Evolutionary conservation across 2,888 invertebrate genomes (phyloP), one percentile per base, ranked within the genome.

Genomic region (Aphrophora alni): DNA sequence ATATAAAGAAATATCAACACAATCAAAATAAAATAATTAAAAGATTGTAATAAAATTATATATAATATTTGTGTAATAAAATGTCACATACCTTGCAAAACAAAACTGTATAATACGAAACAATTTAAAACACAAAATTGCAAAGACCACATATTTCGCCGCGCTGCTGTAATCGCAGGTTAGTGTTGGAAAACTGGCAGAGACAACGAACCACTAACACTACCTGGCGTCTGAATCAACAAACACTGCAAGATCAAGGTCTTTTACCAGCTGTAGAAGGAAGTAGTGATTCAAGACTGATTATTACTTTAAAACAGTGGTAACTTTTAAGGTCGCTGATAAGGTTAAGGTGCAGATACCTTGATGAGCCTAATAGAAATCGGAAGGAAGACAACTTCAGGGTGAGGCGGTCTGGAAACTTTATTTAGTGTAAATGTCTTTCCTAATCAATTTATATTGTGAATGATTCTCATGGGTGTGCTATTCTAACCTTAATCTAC

Each of bases 241-340:
- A 59, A 59, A 59, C 59, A 21, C 44, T 44, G 44, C 59, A 59
- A 59, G 59, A 59, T 59, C 59, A 59, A 59, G 59, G 59, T 59
- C 59, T 59, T 21, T 14, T 21, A 59, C 59, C 59, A 21, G 59
- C 4, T 59, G 59, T n/a, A 21, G 59, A n/a, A 21, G 59, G 21
- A 59, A 59, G 33, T 33, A 33, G 44, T 12, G 17, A 44, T 1
- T 44, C 10, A 12, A 44, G 44, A 44, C 44, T 12, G 14, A 21
- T 33, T 4, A 8, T n/a, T n/a, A 59, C 44, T n/a, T n/a, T 21
- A 59, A 59, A 59, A 21, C 59, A 1, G 44, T 17, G 44, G 14
- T 44, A 14, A 33, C 10, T 7, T 44, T 44, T 10, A 44, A 17
- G 44, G 10, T 17, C 14, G 17, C 1, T 12, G 10, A 33, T 33